These are phyloP conservation scores for Heterohyrax brucei DNA, from an alignment of 2,797 vertebrate genomes.

Conservation along the genomic window DNA sequence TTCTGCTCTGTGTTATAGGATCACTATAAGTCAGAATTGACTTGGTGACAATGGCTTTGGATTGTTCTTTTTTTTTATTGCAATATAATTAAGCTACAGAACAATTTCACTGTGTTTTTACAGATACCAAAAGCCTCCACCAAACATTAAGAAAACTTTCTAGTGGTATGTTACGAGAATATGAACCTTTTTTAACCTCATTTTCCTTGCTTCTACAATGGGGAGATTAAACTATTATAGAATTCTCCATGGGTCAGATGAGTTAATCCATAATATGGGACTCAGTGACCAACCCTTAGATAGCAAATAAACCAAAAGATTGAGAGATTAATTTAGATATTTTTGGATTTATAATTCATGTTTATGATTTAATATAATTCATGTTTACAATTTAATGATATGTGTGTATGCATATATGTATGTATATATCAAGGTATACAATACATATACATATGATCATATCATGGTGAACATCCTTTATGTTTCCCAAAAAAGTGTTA, in stretches of 20 bases:
- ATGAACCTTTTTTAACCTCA: background rate
- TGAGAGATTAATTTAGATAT: background rate
- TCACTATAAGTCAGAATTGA: too few species aligned
- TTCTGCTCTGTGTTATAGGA: too few species aligned
- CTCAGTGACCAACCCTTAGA: background rate
- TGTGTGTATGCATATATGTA: background rate
- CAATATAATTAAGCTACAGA: background rate
- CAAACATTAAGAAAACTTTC: background rate
- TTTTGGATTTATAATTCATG: slow-evolving; percentile 15
- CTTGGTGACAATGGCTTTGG: too few species aligned
- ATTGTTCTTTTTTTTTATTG: too few species aligned
- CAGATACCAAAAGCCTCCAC: background rate
- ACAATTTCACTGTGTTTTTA: background rate
- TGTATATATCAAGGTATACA: too few species aligned
- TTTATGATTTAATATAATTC: background rate
- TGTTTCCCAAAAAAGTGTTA: background rate
- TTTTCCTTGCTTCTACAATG: background rate
- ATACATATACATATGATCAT: background rate
- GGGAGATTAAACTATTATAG: background rate
- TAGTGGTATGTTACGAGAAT: background rate
- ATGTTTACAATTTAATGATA: background rate
- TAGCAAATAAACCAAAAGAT: background rate
- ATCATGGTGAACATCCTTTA: background rate
- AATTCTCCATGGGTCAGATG: background rate
- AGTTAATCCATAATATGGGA: background rate